Evolutionary conservation across 1,140 invertebrate genomes (phyloP).

Genomic region (Macrosteles quadrilineatus): DNA sequence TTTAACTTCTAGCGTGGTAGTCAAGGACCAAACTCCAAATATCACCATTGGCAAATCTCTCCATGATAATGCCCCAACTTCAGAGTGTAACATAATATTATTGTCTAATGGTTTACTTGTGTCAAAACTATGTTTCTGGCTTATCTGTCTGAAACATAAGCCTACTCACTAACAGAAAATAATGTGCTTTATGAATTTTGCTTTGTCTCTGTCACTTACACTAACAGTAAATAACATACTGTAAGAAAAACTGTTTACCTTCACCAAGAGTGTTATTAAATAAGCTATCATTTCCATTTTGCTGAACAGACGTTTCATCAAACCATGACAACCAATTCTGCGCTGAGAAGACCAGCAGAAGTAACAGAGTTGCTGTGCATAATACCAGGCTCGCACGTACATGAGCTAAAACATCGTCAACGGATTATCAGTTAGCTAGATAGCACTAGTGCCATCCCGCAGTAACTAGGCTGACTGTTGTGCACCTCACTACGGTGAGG

Average conservation of each 20-base stretch:
- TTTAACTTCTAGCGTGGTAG: too few species aligned
- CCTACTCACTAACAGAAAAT: neutral
- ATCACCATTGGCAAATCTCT: too few species aligned
- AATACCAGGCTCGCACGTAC: neutral
- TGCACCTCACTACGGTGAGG: too few species aligned
- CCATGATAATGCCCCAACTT: too few species aligned
- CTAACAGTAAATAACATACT: neutral
- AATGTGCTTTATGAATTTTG: neutral
- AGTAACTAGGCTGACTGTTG: too few species aligned
- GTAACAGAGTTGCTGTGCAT: neutral
- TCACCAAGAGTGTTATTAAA: neutral
- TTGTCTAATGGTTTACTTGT: neutral
- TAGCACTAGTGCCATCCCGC: too few species aligned
- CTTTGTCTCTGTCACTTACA: neutral
- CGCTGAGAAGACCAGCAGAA: slow-evolving; percentile 2
- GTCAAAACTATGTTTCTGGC: neutral
- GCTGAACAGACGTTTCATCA: neutral
- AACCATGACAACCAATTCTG: slow-evolving; percentile 14
- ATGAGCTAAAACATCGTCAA: neutral
- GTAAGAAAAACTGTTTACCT: neutral
- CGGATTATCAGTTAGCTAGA: too few species aligned
- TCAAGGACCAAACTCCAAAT: too few species aligned
- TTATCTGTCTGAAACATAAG: neutral
- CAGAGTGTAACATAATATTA: too few species aligned
- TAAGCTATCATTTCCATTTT: neutral